phyloP scores from a whole-genome alignment of 1,140 invertebrate genomes.

The Frieseomelitta varia region DNA sequence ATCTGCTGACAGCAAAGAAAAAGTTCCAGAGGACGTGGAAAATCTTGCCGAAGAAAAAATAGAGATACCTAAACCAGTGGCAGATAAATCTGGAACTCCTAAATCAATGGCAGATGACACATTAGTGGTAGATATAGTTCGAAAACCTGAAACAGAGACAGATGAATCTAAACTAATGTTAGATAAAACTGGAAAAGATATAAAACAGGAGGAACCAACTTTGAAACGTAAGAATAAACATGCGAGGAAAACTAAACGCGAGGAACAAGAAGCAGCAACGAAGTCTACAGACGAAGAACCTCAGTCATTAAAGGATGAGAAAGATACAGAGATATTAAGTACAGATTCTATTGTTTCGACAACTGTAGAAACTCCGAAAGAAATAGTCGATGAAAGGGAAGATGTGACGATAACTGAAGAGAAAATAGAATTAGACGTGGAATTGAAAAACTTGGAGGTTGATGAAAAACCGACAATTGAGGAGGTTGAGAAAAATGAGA shows the following conservation, averaged over 20 bases:
- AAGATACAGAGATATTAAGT: background rate
- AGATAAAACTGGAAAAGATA: background rate
- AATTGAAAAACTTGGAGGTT: background rate
- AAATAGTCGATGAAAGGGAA: background rate
- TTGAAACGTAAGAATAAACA: slow-evolving; percentile 21
- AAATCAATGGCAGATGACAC: background rate
- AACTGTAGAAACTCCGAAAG: background rate
- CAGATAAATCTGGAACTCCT: background rate
- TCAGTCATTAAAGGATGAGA: background rate
- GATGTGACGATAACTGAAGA: background rate
- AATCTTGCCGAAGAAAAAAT: background rate
- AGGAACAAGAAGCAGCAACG: background rate
- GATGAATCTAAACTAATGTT: background rate
- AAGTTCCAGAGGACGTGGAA: slow-evolving; percentile 15
- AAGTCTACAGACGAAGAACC: background rate
- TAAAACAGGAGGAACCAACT: background rate
- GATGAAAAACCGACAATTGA: background rate
- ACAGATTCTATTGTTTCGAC: background rate
- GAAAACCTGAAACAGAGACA: background rate
- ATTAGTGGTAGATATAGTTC: background rate
- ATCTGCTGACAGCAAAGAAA: background rate
- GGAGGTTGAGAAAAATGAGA: background rate
- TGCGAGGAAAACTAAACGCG: slow-evolving; percentile 4
- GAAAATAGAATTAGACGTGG: no score
- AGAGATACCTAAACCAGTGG: background rate